Percentiles rank a stretch among this genome's conserved stretches.
Evolutionary conservation across 2,113 vertebrate genomes (phyloP).

Genomic region (Leucopsar rothschildi): DNA sequence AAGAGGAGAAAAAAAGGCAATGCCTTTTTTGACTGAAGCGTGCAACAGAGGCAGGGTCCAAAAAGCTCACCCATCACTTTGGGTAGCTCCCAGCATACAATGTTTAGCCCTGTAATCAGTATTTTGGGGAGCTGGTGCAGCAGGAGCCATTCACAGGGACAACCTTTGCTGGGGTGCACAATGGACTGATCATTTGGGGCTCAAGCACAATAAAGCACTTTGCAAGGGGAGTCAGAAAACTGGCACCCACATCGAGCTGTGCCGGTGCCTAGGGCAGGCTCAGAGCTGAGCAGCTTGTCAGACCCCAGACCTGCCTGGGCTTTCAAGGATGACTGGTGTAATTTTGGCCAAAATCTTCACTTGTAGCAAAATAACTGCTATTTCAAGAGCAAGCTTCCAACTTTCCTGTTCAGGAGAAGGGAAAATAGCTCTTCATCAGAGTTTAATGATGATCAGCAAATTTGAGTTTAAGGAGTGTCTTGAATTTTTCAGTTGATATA

Average conservation of each 20-base stretch:
- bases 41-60: neutral
- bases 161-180: neutral
- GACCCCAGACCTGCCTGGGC: neutral
- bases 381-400: neutral
- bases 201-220: neutral
- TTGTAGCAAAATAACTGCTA: neutral
- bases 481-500: neutral
- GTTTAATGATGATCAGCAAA: neutral
- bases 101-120: neutral
- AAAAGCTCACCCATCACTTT: constrained; percentile 25
- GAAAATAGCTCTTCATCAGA: neutral
- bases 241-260: rapidly evolving
- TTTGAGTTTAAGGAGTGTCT: neutral
- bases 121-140: neutral
- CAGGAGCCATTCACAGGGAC: neutral
- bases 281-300: neutral
- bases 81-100: neutral
- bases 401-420: neutral
- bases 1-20: neutral
- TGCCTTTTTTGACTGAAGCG: neutral
- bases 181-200: neutral
- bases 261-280: neutral
- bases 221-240: neutral
- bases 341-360: neutral
- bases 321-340: neutral